Conservation (phyloP, 2,113 vertebrate species). For the Lophius piscatorius region DNA sequence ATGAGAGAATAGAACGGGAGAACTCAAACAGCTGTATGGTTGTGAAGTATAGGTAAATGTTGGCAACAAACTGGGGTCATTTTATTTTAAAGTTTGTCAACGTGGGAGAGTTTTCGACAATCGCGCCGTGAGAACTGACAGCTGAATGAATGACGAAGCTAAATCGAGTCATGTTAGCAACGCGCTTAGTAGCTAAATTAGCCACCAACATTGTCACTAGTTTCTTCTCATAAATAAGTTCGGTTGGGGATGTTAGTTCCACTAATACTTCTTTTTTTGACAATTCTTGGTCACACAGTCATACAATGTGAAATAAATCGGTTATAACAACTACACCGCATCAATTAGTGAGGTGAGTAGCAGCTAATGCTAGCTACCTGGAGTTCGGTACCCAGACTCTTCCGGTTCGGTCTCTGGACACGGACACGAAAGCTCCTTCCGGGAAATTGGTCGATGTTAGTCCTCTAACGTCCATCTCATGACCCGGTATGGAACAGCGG, state of each 20-base stretch:
- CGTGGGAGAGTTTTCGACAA: too few relatives aligned
- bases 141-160: slow-evolving; percentile 75
- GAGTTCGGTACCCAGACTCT: slow-evolving; percentile 91
- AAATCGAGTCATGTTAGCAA: slow-evolving; percentile 54
- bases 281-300: fast-evolving
- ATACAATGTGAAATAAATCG: neutral
- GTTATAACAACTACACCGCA: too few relatives aligned
- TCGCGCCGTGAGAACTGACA: too few relatives aligned
- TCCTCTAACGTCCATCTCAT: slow-evolving; percentile 93
- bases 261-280: fast-evolving
- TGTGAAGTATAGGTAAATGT: too few relatives aligned
- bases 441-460: slow-evolving; percentile 82
- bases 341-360: slow-evolving; percentile 13
- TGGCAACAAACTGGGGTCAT: too few relatives aligned
- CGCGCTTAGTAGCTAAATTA: slow-evolving; percentile 6
- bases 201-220: neutral
- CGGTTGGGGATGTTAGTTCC: fast-evolving
- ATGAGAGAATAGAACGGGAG: too few relatives aligned
- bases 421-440: slow-evolving; percentile 89
- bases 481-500: slow-evolving; percentile 88
- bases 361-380: slow-evolving; percentile 79
- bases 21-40: too few relatives aligned
- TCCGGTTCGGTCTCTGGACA: slow-evolving; percentile 92
- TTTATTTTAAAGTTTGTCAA: too few relatives aligned
- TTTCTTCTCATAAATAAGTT: neutral